These are phyloP conservation scores for Dichetophora obliterata DNA, from an alignment of 2,888 invertebrate species.

Conservation along the genomic window DNA sequence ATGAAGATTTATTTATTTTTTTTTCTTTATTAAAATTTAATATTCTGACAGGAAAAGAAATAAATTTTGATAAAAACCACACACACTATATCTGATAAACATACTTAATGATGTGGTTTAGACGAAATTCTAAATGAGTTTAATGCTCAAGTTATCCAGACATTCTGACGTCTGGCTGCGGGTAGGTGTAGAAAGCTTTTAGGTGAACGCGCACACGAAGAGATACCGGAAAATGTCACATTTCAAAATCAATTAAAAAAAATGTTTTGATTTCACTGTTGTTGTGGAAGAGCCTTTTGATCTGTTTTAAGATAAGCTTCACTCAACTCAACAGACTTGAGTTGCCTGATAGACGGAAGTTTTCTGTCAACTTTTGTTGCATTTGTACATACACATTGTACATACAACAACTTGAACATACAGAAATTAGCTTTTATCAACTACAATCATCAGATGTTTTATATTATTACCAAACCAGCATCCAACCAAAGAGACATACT, in stretches of 20 bases:
- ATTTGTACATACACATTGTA: too few species aligned
- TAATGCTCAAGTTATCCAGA: background rate
- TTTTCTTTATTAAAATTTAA: too few species aligned
- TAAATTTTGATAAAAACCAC: too few species aligned
- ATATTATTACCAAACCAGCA: conserved; percentile 13
- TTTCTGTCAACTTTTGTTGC: too few species aligned
- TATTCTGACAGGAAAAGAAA: background rate
- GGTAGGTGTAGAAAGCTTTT: background rate
- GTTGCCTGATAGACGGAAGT: too few species aligned
- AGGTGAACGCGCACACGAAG: too few species aligned
- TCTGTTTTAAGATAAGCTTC: conserved; percentile 5
- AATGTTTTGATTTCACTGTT: background rate
- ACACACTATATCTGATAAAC: background rate
- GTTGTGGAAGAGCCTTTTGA: background rate
- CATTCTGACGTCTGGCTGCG: conserved; percentile 13
- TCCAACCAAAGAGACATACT: background rate
- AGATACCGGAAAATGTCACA: background rate
- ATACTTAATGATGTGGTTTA: background rate
- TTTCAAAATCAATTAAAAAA: conserved; percentile 18
- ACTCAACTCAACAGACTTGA: too few species aligned
- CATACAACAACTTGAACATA: too few species aligned
- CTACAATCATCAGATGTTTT: background rate
- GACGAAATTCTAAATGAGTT: background rate
- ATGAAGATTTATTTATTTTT: background rate
- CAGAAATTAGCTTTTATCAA: background rate